Percentiles rank a stretch among this genome's conserved stretches.
Conservation (phyloP, 1,140 invertebrate genomes). For the Drosophila burlai region DNA sequence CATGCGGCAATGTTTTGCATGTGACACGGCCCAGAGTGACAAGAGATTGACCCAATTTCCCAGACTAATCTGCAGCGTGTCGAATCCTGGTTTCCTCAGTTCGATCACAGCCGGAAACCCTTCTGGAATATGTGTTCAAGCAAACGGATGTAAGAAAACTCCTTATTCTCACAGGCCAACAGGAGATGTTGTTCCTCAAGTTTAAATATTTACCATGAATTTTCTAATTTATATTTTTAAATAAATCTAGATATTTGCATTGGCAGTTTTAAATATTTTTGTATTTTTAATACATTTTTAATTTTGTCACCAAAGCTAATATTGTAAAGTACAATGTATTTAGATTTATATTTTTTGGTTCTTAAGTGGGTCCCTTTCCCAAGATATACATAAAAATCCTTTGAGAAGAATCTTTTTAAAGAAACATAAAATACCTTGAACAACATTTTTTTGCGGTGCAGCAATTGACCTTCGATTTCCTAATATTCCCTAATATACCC, state of each 20-base stretch:
- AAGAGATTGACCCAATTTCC: constrained; percentile 62
- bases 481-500: too few relatives aligned
- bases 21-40: constrained; percentile 55
- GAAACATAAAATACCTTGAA: neutral
- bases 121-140: constrained; percentile 15
- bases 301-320: too few relatives aligned
- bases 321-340: too few relatives aligned
- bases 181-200: neutral
- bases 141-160: neutral
- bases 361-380: too few relatives aligned
- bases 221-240: too few relatives aligned
- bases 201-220: neutral
- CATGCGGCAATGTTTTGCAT: constrained; percentile 66
- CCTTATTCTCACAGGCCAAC: neutral
- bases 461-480: constrained; percentile 2
- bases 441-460: neutral
- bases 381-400: too few relatives aligned
- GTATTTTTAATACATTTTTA: too few relatives aligned
- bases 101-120: constrained; percentile 32
- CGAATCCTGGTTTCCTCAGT: constrained; percentile 30
- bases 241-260: neutral
- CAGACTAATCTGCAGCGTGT: constrained; percentile 37
- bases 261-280: neutral
- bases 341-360: too few relatives aligned
- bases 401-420: neutral